Conservation (phyloP, 2,113 vertebrate species). For the Aleadryas rufinucha region DNA sequence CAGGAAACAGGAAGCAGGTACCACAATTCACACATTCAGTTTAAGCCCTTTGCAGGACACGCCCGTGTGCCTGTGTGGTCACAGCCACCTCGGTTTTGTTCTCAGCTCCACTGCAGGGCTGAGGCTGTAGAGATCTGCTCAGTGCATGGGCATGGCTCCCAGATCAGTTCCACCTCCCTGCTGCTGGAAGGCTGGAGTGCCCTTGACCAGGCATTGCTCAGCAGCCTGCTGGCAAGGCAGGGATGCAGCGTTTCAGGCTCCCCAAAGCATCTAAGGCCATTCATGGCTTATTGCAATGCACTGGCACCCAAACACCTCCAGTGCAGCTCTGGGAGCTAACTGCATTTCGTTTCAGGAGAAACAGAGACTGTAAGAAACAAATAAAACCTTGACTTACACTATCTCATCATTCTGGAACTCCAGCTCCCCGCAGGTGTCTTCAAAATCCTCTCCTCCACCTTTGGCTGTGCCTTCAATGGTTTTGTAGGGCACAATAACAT, state of each 20-base stretch:
- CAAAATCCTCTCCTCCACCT: conserved; percentile 96
- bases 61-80: not conserved
- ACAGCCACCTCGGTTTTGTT: rapidly evolving
- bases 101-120: not conserved
- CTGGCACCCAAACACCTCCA: not conserved
- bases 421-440: conserved; percentile 90
- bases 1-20: not conserved
- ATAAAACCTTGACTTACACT: conserved; percentile 80
- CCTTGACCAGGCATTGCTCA: not conserved
- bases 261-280: not conserved
- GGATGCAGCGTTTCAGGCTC: not conserved
- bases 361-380: not conserved
- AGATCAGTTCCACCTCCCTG: not conserved
- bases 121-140: not conserved
- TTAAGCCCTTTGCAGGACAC: not conserved
- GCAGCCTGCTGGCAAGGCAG: not conserved
- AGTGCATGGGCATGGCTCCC: rapidly evolving
- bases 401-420: conserved; percentile 96
- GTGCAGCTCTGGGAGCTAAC: not conserved
- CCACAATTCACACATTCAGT: not conserved
- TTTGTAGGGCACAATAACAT: conserved; percentile 90
- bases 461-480: conserved; percentile 89
- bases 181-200: not conserved
- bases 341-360: not conserved
- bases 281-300: not conserved